Percentiles rank a stretch among this genome's conserved stretches.
Conservation (phyloP, 2,113 vertebrate genomes). For the Aldabrachelys gigantea region DNA sequence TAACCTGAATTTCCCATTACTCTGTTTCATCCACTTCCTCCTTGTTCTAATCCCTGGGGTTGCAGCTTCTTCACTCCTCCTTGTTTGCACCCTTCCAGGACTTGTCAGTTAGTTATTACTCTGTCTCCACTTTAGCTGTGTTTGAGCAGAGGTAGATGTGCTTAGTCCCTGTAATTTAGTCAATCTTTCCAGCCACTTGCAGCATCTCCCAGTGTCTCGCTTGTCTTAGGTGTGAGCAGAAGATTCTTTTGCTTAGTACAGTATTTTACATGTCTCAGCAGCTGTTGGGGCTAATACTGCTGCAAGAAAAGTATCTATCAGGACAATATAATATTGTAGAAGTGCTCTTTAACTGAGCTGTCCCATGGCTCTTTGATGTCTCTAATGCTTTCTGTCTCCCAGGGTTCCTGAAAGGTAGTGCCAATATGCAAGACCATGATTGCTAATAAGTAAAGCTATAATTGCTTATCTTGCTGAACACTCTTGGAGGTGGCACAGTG, state of each 20-base stretch:
- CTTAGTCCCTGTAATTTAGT: slow-evolving; percentile 20
- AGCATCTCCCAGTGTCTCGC: neutral
- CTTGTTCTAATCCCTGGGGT: neutral
- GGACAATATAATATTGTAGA: neutral
- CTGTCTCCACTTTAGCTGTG: slow-evolving; percentile 14
- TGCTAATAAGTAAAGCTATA: neutral
- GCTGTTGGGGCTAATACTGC: neutral
- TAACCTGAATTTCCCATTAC: neutral
- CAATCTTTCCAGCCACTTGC: neutral
- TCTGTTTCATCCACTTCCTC: slow-evolving; percentile 6
- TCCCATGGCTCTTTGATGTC: neutral
- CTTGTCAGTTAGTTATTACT: slow-evolving; percentile 8
- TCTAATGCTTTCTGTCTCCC: neutral
- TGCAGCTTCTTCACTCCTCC: neutral
- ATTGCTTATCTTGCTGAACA: neutral
- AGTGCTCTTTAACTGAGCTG: neutral
- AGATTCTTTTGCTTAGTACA: neutral
- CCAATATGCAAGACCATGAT: neutral
- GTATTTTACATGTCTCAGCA: neutral
- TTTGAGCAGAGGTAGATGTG: slow-evolving; percentile 21
- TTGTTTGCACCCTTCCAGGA: neutral
- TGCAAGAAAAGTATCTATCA: neutral
- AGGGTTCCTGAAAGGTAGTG: neutral
- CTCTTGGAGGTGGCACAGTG: neutral
- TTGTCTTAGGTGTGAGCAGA: neutral